Evolutionary conservation across 1,140 invertebrate species (phyloP), one percentile per base, ranked within the genome.

Genomic region (Anastatus disparis): DNA sequence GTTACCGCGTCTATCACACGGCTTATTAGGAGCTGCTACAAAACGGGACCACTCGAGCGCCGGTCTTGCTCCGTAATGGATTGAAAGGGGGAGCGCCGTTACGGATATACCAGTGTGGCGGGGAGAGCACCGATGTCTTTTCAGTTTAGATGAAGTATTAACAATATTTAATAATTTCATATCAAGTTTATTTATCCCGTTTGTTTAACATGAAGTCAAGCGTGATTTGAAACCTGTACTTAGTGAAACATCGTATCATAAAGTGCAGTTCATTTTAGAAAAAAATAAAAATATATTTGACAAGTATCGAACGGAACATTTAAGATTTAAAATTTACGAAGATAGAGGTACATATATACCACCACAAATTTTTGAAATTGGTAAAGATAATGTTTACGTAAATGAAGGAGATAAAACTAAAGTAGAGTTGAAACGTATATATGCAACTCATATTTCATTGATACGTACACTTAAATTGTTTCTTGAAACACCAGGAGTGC

Each of bases 401-500:
- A 64, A 58, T 52, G 17, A 27, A 9, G 26, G 59, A 46, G 7
- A 58, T 29, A 42, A 22, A 46, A 65, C 27, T 13, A 35, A 58
- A n/a, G 8, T 24, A 13, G 9, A 58, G 56, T 53, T 12, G 56
- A 73, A 74, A 44, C 38, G 50, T 46, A 48, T 70, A 6, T 70
- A 71, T 62, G 74, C 31, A 22, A 61, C 48, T 27, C 24, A 71
- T 40, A 50, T 76, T 48, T 31, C 71, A n/a, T 48, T 76, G 59
- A 13, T 31, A 26, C 35, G 66, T 44, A 71, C 64, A 17, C 46
- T 75, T 55, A 40, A 70, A 59, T 59, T 10, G 12, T 12, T 74
- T 20, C 31, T 72, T 0, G 31, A 71, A 58, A 59, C 59, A 12
- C 70, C 72, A 13, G 72, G 67, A 27, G 7, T 72, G 10, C 67